Conservation (phyloP, 2,888 invertebrate genomes). For the Nomada hirtipes region DNA sequence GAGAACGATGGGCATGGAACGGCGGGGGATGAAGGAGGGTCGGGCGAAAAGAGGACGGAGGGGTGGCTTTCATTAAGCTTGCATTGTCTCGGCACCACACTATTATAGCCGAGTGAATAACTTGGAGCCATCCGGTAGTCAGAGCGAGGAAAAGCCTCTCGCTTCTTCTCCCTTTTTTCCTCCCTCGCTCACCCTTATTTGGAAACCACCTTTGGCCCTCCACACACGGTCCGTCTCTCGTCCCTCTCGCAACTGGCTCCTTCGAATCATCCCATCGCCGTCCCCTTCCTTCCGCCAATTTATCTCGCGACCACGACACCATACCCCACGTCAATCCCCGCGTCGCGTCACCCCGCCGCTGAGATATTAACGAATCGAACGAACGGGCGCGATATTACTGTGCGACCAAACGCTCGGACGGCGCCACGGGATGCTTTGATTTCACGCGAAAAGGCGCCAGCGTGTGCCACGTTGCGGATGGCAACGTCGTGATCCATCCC, state of each 20-base stretch:
- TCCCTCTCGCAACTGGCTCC: constrained; percentile 13
- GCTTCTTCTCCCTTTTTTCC: constrained; percentile 4
- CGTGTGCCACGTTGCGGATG: background rate
- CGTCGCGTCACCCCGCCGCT: constrained; percentile 14
- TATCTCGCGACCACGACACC: constrained; percentile 56
- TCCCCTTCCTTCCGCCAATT: constrained; percentile 53
- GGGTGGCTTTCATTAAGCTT: constrained; percentile 81
- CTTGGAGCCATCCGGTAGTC: constrained; percentile 73
- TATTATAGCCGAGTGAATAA: constrained; percentile 80
- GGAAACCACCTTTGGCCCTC: background rate
- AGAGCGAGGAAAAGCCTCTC: constrained; percentile 43
- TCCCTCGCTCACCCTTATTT: background rate
- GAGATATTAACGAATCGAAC: constrained; percentile 55
- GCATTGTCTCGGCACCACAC: constrained; percentile 80
- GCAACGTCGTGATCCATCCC: background rate
- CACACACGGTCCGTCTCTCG: constrained; percentile 12
- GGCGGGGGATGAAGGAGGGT: background rate
- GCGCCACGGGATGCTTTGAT: constrained; percentile 40
- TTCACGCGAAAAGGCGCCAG: constrained; percentile 31
- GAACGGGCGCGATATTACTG: constrained; percentile 9
- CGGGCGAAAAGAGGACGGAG: constrained; percentile 23
- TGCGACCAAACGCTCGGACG: constrained; percentile 41
- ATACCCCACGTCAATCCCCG: background rate
- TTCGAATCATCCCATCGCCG: background rate
- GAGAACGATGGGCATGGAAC: background rate